Percentiles rank a stretch among this genome's conserved stretches.
Conservation (phyloP, 2,797 vertebrate genomes). For the Trichosurus vulpecula region DNA sequence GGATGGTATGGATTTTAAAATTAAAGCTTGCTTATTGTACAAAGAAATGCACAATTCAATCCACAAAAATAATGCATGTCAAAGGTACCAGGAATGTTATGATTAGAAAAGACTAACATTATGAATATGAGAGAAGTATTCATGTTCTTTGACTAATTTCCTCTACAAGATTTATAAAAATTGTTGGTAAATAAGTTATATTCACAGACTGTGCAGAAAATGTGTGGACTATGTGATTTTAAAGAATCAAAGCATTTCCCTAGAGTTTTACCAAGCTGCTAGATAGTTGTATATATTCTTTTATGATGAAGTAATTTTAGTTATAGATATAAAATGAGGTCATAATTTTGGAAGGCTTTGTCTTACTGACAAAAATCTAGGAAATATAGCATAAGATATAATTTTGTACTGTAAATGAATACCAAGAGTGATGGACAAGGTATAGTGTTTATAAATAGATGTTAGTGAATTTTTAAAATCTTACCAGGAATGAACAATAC, state of each 20-base stretch:
- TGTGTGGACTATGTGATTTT: constrained; percentile 46
- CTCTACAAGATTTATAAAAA: constrained; percentile 27
- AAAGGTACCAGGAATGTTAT: constrained; percentile 23
- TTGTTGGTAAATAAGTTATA: constrained; percentile 43
- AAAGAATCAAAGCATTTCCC: background rate
- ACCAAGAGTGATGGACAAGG: background rate
- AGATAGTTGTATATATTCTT: background rate
- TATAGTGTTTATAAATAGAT: constrained; percentile 36
- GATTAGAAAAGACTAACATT: constrained; percentile 40
- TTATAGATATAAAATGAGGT: constrained; percentile 25
- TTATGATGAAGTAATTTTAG: constrained; percentile 32
- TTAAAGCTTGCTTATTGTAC: constrained; percentile 25
- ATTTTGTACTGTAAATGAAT: constrained; percentile 24
- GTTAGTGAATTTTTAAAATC: constrained; percentile 50
- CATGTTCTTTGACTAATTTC: constrained; percentile 26
- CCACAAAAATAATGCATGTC: constrained; percentile 43
- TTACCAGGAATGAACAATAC: constrained; percentile 96
- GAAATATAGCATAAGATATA: constrained; percentile 26
- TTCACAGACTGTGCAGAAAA: constrained; percentile 37
- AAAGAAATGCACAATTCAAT: constrained; percentile 35
- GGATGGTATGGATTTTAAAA: constrained; percentile 42
- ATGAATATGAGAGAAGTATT: constrained; percentile 39
- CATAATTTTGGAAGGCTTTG: constrained; percentile 34
- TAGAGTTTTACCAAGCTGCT: background rate
- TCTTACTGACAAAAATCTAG: constrained; percentile 22